Evolutionary conservation across 2,888 invertebrate species (phyloP).

Genomic region (Microctonus hyperodae): DNA sequence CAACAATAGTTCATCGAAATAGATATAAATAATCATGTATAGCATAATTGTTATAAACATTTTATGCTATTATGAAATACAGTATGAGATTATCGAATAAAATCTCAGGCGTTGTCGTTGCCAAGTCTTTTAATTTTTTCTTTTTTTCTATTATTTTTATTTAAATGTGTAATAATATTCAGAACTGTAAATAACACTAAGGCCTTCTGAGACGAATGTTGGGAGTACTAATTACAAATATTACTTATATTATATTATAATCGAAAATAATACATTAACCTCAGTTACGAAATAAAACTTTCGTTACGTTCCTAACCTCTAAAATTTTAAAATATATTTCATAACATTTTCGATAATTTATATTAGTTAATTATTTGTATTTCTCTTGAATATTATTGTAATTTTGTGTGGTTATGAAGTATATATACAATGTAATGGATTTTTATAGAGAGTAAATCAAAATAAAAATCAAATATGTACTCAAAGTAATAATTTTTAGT

Average conservation of each 20-base stretch:
- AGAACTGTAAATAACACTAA: constrained; percentile 52
- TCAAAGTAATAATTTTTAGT: too few relatives aligned
- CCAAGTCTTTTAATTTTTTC: constrained; percentile 30
- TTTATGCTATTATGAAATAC: neutral
- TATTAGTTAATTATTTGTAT: neutral
- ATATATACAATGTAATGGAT: too few relatives aligned
- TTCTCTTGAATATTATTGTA: neutral
- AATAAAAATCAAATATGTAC: neutral
- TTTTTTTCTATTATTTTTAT: constrained; percentile 34
- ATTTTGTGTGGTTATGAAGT: too few relatives aligned
- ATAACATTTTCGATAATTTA: neutral
- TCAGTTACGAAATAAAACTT: neutral
- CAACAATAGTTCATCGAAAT: constrained; percentile 26
- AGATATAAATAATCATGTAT: constrained; percentile 27
- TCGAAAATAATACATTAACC: neutral
- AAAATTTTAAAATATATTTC: neutral
- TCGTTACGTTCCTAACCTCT: neutral
- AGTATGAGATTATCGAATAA: constrained; percentile 26
- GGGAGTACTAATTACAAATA: constrained; percentile 31
- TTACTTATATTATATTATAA: too few relatives aligned
- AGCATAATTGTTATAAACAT: neutral
- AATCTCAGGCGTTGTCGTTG: constrained; percentile 37
- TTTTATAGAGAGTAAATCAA: neutral
- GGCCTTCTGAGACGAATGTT: constrained; percentile 42
- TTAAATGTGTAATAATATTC: constrained; percentile 42